Conservation (phyloP, 2,797 vertebrate species). For the Melanotaenia nigrans region DNA sequence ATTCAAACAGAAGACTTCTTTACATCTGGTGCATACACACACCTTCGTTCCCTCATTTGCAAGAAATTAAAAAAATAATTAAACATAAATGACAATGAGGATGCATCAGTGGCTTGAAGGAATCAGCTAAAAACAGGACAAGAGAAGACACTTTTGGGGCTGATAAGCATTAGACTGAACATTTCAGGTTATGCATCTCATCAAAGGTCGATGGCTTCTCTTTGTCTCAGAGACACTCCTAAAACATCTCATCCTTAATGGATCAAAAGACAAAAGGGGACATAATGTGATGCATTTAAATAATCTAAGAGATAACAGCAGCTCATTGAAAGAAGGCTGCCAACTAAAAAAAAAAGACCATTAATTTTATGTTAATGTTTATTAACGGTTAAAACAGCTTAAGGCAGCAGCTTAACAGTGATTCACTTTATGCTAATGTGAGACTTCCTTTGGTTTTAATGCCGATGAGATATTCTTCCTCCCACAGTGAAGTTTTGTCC, state of each 20-base stretch:
- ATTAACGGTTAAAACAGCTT: constrained; percentile 18
- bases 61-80: too few species aligned
- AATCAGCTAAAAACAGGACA: neutral
- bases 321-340: constrained; percentile 19
- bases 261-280: neutral
- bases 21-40: too few species aligned
- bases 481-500: neutral
- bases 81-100: too few species aligned
- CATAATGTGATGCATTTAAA: neutral
- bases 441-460: constrained; percentile 11
- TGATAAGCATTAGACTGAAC: neutral
- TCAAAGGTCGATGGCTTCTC: constrained; percentile 2
- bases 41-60: too few species aligned
- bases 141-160: neutral
- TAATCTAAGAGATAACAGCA: constrained; percentile 21
- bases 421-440: constrained; percentile 5
- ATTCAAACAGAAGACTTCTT: too few species aligned
- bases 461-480: neutral
- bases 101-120: too few species aligned
- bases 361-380: constrained; percentile 11
- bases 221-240: constrained; percentile 14
- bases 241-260: constrained; percentile 11
- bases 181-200: neutral
- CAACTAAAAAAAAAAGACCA: neutral
- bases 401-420: neutral